A percentile compares a stretch with the other conserved stretches of the same genome.
These are phyloP conservation scores for Takifugu bimaculatus DNA, from an alignment of 2,113 vertebrate species.

Conservation along the genomic window DNA sequence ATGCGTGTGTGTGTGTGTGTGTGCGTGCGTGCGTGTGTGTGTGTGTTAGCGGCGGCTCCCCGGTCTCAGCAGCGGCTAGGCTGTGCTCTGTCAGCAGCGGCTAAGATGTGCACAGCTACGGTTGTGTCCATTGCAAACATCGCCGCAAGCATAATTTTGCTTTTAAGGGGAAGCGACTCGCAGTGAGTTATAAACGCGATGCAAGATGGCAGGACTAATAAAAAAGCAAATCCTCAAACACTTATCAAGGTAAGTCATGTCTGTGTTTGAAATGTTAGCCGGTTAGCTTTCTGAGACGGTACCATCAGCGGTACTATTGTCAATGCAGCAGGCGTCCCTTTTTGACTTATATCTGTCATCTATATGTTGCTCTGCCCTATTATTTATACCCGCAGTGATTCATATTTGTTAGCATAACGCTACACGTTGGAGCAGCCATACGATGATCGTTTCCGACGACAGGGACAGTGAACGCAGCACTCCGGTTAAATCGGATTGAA, in stretches of 20 bases:
- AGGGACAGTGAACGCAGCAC: constrained; percentile 25
- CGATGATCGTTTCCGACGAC: neutral
- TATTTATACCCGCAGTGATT: constrained; percentile 2
- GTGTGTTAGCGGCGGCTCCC: constrained; percentile 16
- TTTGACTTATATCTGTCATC: neutral
- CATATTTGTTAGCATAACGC: neutral
- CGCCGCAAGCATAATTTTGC: constrained; percentile 14
- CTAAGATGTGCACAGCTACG: constrained; percentile 47
- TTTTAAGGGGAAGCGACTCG: neutral
- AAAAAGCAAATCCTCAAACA: constrained; percentile 98
- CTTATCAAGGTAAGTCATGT: constrained; percentile 84
- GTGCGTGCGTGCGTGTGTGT: neutral
- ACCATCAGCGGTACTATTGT: neutral
- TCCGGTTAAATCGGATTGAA: neutral
- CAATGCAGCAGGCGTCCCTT: neutral
- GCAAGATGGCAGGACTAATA: constrained; percentile 87
- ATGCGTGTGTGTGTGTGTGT: neutral
- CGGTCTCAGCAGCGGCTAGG: constrained; percentile 5
- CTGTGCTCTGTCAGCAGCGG: constrained; percentile 14
- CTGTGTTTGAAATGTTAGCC: constrained; percentile 41
- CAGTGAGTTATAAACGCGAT: neutral
- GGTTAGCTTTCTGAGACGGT: constrained; percentile 39
- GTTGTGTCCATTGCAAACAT: constrained; percentile 5
- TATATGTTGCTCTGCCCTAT: neutral
- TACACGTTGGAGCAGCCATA: neutral